Conservation (phyloP, 1,140 invertebrate genomes). For the Trachelipus rathkii region DNA sequence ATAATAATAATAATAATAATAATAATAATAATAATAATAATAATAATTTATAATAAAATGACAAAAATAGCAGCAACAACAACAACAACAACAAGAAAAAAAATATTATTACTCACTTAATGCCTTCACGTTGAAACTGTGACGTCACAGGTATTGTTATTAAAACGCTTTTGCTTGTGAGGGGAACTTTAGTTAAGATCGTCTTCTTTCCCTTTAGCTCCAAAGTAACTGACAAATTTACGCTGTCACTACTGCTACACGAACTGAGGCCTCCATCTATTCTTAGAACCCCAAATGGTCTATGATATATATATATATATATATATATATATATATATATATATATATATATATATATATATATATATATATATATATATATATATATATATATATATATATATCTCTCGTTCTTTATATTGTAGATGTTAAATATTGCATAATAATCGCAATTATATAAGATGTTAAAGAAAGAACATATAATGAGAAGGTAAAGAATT, state of each 20-base stretch:
- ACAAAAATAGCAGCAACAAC: too few relatives aligned
- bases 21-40: neutral
- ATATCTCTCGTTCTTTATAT: too few relatives aligned
- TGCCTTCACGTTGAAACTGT: neutral
- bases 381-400: neutral
- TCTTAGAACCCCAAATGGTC: neutral
- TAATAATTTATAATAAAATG: neutral
- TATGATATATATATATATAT: neutral
- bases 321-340: constrained; percentile 9
- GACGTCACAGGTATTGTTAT: neutral
- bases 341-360: constrained; percentile 20
- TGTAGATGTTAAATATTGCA: too few relatives aligned
- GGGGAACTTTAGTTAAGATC: neutral
- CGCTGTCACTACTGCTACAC: neutral
- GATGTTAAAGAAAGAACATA: too few relatives aligned
- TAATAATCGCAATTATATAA: too few relatives aligned
- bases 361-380: constrained; percentile 20
- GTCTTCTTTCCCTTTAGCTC: neutral
- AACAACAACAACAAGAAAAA: too few relatives aligned
- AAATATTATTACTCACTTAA: neutral
- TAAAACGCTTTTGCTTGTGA: neutral
- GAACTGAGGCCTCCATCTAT: neutral
- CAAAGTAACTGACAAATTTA: neutral
- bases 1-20: too few relatives aligned
- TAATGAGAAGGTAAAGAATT: too few relatives aligned